Evolutionary conservation across 2,113 vertebrate species (phyloP), one percentile per base, ranked within the genome.

Genomic region (Octodon degus): DNA sequence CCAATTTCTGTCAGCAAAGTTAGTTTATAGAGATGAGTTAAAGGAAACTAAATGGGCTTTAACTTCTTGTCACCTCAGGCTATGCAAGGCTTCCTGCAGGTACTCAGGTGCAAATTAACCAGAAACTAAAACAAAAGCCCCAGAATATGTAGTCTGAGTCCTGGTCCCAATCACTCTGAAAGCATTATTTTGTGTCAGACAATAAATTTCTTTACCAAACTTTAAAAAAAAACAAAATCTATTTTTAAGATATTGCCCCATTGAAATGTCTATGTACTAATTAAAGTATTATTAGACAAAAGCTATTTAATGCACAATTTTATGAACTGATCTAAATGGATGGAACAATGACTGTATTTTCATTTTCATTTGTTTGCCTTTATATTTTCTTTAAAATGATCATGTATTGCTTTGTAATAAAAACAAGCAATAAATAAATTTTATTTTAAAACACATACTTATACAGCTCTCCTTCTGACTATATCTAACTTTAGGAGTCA

Each of bases 381-480:
- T 67, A 43, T 81, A 3, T 74, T 88, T n/a, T 50, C 81, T 79
- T 37, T 40, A 4, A 95, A 93, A 91, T 63, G 50, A 94, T 34
- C 27, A 55, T 47, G 32, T 16, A 81, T 65, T 88, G 25, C 19
- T 97, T 92, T 90, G 53, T 87, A 94, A 95, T 96, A 95, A 95
- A 96, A 95, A 90, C 10, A 77, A 85, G 55, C 55, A 95, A 88
- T 87, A 94, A 91, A 86, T 76, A 85, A 92, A 95, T 85, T 88
- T 90, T 25, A 95, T 93, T 96, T 81, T 92, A 72, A 96, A 92
- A 92, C 60, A 88, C 20, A 82, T 20, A 70, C 7, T 30, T 74
- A n/a, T 0, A 0, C 8, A 74, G 6, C 81, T 92, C 47, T 67
- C 79, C 53, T 79, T 63, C 63, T 87, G 82, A 84, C 47, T 84